Evolutionary conservation across 2,797 vertebrate genomes (phyloP).

Genomic region (Smutsia gigantea): DNA sequence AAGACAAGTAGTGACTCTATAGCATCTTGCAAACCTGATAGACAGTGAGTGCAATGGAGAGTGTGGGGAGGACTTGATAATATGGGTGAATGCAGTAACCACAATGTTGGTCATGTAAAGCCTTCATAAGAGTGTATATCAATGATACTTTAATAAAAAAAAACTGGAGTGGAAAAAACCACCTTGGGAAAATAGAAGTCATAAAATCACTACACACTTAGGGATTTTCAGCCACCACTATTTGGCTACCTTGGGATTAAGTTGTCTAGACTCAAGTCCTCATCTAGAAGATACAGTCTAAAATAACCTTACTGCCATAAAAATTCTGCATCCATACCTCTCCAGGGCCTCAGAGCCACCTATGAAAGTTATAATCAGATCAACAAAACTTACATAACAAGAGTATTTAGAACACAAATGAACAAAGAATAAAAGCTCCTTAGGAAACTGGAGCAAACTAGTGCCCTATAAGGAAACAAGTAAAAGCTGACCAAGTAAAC

Average conservation of each 20-base stretch:
- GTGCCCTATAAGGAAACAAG: not conserved
- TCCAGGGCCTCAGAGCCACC: not conserved
- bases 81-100: too few relatives aligned
- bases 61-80: too few relatives aligned
- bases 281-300: constrained; percentile 25
- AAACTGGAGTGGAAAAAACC: not conserved
- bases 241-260: not conserved
- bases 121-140: too few relatives aligned
- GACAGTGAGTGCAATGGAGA: too few relatives aligned
- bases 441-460: not conserved
- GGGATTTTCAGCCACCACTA: not conserved
- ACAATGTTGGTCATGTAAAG: too few relatives aligned
- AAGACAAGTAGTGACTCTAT: too few relatives aligned
- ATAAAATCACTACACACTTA: constrained; percentile 8
- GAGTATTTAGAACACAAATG: not conserved
- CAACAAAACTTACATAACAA: not conserved
- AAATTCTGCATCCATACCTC: not conserved
- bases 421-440: not conserved
- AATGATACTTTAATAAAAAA: not conserved
- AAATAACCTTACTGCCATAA: constrained; percentile 10
- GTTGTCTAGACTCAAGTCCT: constrained; percentile 22
- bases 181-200: not conserved
- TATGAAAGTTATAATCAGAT: not conserved
- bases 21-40: too few relatives aligned
- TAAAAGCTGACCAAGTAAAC: not conserved